These are phyloP conservation scores for Bothrops jararaca DNA, from an alignment of 2,113 vertebrate genomes.

Conservation along the genomic window DNA sequence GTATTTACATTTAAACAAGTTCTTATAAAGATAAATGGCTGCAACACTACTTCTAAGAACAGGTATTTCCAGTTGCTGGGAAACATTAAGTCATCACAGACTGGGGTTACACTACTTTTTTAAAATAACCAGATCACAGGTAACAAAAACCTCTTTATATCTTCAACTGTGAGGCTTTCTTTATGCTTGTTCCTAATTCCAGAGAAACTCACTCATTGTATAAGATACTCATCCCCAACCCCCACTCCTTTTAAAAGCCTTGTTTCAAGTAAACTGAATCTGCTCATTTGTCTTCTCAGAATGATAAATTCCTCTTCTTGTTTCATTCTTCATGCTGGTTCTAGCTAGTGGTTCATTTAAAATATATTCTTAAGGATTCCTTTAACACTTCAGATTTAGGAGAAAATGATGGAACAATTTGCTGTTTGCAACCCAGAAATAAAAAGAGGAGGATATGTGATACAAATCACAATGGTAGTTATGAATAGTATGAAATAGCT, in stretches of 20 bases:
- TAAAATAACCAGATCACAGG: conserved; percentile 1
- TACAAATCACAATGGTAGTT: neutral
- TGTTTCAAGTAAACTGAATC: neutral
- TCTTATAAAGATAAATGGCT: conserved; percentile 18
- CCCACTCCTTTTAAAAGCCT: neutral
- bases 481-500: neutral
- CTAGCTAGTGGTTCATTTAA: neutral
- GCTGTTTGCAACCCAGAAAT: neutral
- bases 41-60: conserved; percentile 11
- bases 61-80: conserved; percentile 28
- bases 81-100: conserved; percentile 5
- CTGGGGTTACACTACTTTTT: neutral
- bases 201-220: conserved; percentile 2
- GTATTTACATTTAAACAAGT: neutral
- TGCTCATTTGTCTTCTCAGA: neutral
- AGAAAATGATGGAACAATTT: neutral
- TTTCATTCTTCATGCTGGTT: neutral
- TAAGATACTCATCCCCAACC: neutral
- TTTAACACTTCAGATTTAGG: neutral
- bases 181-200: conserved; percentile 2
- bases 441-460: neutral
- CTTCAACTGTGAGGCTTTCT: conserved; percentile 15
- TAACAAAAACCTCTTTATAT: conserved; percentile 18
- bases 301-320: neutral
- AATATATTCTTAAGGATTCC: neutral